Conservation (phyloP, 92 coral and sea anemone genomes). For the Heteractis magnifica region DNA sequence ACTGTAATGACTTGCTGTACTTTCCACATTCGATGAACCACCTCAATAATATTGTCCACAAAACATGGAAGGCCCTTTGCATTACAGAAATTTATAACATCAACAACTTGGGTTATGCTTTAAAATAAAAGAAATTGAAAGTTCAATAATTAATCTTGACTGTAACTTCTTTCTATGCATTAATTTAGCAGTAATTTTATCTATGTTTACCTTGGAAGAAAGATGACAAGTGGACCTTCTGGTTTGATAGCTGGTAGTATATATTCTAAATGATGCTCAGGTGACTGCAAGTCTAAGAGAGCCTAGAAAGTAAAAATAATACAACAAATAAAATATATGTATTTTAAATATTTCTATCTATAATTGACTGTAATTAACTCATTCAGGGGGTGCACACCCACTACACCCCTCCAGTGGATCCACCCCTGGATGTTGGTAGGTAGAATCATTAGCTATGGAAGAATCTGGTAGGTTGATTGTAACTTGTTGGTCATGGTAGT, state of each 20-base stretch:
- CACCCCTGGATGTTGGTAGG: no score
- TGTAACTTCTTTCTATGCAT: background rate
- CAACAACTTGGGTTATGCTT: slow-evolving; percentile 45
- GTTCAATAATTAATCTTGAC: background rate
- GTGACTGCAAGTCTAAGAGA: slow-evolving; percentile 39
- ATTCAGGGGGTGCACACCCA: no score
- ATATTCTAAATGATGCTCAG: slow-evolving; percentile 34
- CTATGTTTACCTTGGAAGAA: slow-evolving; percentile 37
- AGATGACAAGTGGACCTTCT: slow-evolving; percentile 36
- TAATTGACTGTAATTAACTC: background rate
- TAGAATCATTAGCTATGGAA: no score
- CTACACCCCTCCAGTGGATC: no score
- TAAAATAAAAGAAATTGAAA: background rate
- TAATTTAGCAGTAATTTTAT: background rate
- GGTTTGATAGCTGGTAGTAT: slow-evolving; percentile 21
- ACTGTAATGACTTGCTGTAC: slow-evolving; percentile 29
- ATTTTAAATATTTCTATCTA: background rate
- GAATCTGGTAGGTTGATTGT: no score
- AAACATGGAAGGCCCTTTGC: slow-evolving; percentile 26
- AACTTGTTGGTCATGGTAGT: no score
- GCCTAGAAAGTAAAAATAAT: slow-evolving; percentile 6
- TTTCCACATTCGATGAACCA: slow-evolving; percentile 37
- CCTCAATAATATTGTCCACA: slow-evolving; percentile 31
- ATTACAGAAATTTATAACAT: slow-evolving; percentile 25
- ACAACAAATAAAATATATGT: background rate